Evolutionary conservation across 2,888 invertebrate genomes (phyloP), one percentile per base, ranked within the genome.

Genomic region (Ashinkailepas kermadecensis): DNA sequence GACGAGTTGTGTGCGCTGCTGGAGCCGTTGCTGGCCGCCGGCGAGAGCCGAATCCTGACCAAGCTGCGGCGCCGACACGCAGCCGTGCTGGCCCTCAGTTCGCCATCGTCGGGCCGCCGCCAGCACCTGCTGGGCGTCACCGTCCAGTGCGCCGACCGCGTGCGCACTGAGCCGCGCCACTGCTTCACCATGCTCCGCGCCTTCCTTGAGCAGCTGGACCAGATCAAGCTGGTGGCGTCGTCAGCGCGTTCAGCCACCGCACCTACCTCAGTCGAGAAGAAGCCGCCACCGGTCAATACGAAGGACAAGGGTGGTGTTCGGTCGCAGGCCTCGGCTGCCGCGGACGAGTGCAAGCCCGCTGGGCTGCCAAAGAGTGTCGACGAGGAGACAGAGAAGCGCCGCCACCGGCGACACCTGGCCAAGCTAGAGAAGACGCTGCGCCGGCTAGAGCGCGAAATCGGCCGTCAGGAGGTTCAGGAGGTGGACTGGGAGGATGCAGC

Each of bases 371-470:
- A 39, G 39, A 39, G 39, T 39, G 39, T 39, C 39, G n/a, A 11
- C 9, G 79, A 79, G 6, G 23, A 79, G n/a, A 79, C n/a, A 15
- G 25, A 58, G 79, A 2, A 8, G 23, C 57, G 79, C n/a, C 58
- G 57, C 7, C 57, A 79, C n/a, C 79, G 59, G 8, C 57, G 59
- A 4, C 79, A 79, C 57, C 25, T 79, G 57, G 25, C 58, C 13
- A 79, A 79, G 25, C 18, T 79, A 23, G 79, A 58, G 79, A 58
- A 58, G 59, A 79, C 79, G 58, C 79, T 79, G 58, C 79, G 79
- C 25, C 79, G 23, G 23, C 79, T 79, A 23, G 79, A 79, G 79
- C 79, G 79, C 13, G 79, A 79, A 25, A 79, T 79, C 25, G 79
- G 7, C 13, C 58, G 58, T 7, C 25, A 23, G 23, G 79, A 79